Base-by-base conservation (phyloP, 2,888 invertebrate species). In the Caenorhabditis sinica region DNA sequence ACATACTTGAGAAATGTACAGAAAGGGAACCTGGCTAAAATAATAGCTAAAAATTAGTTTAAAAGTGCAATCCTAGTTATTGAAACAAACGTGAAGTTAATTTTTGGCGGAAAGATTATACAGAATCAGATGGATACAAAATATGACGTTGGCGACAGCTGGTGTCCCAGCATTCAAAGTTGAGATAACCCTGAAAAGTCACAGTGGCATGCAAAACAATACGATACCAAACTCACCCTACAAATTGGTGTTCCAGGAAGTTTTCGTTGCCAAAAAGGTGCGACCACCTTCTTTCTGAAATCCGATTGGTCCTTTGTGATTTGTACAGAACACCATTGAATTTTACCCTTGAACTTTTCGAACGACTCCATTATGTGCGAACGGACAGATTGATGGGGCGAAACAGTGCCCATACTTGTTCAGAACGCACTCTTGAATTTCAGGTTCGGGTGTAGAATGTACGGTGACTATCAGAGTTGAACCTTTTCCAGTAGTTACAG, bases 341-440 rank as follows among this genome's bases (percentile, higher is more conserved):
- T 28, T 17, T 63, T 60, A 60, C 76, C 33, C 30, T 43, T 28
- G 30, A 23, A 20, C 23, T 20, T 43, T 56, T 25, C 15, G 11
- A 1, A 56, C 30, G 4, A 9, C 20, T 68, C 68, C 68, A 60
- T 60, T 43, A 30, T 76, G 76, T 13, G 45, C 9, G 23, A 53
- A 60, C 3, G 33, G 49, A 23, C 76, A 76, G 2, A 49, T 33
- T 6, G 8, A 17, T 17, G 58, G 60, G 49, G 60, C 69, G 17
- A 69, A 51, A 49, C 77, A 77, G 49, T 77, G 77, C 0, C 77
- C 77, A 33, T 77, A 69, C 30, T 77, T 69, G 60, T 40, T 17
- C 9, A 77, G 53, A 33, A 58, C 53, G n/a, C 77, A 77, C 40
- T 77, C 77, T 51, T 28, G 61, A 23, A 45, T 20, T 8, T 25